A percentile compares a stretch with the other conserved stretches of the same genome.
phyloP scores from a whole-genome alignment of 2,888 invertebrate genomes.

The Deroplatys truncata region DNA sequence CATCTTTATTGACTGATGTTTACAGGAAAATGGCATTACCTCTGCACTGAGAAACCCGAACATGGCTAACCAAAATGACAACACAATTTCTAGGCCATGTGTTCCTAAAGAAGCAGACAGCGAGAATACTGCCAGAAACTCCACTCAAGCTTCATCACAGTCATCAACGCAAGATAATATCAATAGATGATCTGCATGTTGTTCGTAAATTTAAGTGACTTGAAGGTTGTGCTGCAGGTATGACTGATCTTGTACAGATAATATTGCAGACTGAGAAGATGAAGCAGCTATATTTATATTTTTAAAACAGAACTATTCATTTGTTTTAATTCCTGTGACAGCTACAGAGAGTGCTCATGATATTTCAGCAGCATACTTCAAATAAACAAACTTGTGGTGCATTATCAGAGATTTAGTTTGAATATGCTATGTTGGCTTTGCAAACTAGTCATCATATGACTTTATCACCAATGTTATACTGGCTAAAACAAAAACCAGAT shows the following conservation, averaged over 20 bases:
- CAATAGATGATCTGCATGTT: neutral
- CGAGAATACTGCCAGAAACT: neutral
- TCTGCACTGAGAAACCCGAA: neutral
- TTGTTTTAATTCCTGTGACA: too few species aligned
- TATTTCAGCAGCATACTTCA: too few species aligned
- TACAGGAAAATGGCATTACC: neutral
- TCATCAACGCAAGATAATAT: neutral
- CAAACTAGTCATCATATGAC: too few species aligned
- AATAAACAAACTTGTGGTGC: too few species aligned
- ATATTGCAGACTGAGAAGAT: too few species aligned
- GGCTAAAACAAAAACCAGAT: too few species aligned
- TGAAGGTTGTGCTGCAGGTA: neutral
- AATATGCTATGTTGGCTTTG: too few species aligned
- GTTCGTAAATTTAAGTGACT: neutral
- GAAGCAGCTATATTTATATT: too few species aligned
- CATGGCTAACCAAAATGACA: neutral
- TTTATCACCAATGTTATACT: too few species aligned
- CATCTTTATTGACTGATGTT: neutral
- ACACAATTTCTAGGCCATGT: neutral
- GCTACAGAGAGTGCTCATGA: too few species aligned
- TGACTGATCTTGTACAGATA: neutral
- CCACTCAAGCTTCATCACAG: neutral
- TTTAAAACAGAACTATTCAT: too few species aligned
- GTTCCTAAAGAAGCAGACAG: neutral
- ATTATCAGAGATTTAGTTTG: too few species aligned